Evolutionary conservation across 2,888 invertebrate species (phyloP).

Genomic region (Liopterus haemorrhoidalis): DNA sequence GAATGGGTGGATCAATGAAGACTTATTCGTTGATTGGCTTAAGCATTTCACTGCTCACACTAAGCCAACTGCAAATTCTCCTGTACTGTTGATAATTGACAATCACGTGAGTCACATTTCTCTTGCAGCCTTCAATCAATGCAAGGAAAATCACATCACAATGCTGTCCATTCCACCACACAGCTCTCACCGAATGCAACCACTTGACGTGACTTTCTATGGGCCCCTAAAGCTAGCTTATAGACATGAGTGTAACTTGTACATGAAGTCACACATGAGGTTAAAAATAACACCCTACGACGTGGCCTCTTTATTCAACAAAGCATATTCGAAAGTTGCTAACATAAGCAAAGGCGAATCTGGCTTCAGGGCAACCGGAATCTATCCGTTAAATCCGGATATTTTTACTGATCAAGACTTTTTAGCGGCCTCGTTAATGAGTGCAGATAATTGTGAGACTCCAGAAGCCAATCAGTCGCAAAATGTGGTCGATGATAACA

Average conservation of each 20-base stretch:
- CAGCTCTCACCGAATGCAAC: slow-evolving; percentile 32
- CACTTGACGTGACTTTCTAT: slow-evolving; percentile 33
- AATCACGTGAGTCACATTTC: slow-evolving; percentile 36
- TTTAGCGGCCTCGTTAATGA: too few species aligned
- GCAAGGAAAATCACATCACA: slow-evolving; percentile 28
- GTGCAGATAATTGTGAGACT: too few species aligned
- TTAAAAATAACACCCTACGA: slow-evolving; percentile 36
- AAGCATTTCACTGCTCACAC: slow-evolving; percentile 29
- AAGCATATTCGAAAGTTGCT: slow-evolving; percentile 30
- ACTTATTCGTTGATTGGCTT: slow-evolving; percentile 33
- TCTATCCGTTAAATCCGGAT: slow-evolving; percentile 35
- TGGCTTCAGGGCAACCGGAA: slow-evolving; percentile 38
- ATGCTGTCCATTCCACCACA: slow-evolving; percentile 33
- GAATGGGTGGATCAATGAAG: slow-evolving; percentile 36
- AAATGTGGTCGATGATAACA: too few species aligned
- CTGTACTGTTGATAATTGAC: slow-evolving; percentile 36
- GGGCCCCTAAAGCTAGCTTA: slow-evolving; percentile 35
- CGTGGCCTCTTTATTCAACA: slow-evolving; percentile 34
- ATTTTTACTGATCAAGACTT: slow-evolving; percentile 35
- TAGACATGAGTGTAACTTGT: slow-evolving; percentile 35
- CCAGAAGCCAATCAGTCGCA: too few species aligned
- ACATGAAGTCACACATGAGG: slow-evolving; percentile 34
- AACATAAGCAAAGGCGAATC: slow-evolving; percentile 37
- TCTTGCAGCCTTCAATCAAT: slow-evolving; percentile 32
- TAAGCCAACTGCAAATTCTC: slow-evolving; percentile 31